Base-by-base conservation (phyloP, 2,797 vertebrate genomes). In the Limosa lapponica region DNA sequence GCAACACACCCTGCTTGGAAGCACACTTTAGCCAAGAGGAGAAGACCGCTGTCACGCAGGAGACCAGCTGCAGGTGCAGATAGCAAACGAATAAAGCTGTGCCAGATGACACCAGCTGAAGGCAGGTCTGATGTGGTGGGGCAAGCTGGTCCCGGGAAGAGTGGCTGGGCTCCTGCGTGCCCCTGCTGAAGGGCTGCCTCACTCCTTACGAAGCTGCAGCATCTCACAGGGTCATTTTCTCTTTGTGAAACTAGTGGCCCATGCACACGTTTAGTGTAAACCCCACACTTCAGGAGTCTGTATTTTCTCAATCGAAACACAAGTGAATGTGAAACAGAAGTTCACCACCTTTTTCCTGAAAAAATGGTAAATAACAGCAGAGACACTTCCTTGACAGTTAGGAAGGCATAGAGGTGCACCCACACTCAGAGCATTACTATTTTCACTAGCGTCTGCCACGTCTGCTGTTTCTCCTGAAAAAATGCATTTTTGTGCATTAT, bases 111-210 rank as follows among this genome's bases (percentile, higher is more conserved):
- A 30, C 15, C 77, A 46, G 24, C 22, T 67, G 44, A 62, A 65
- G 61, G 28, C 11, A 39, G 57, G 48, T 54, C 51, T 75, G 72
- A 7, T 70, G n/a, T 65, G 37, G 37, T 65, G 64, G 48, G n/a
- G n/a, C 36, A 18, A 55, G 8, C 23, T 80, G 61, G 43, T 34
- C 18, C 43, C 0, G 4, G 27, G 36, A 17, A 70, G 27, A 58
- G 22, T 4, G 49, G 16, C 27, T 73, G 2, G 37, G 30, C n/a
- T 51, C 2, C 1, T 43, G 20, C 3, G 1, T n/a, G 51, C 11
- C 34, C 12, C 13, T 0, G 1, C 37, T 30, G 13, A 65, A 72
- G 37, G 34, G 64, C 39, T 77, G 43, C 17, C 3, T 57, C 23
- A 10, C 22, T 65, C 7, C 30, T 32, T 19, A 28, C 25, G 36